These are phyloP conservation scores for Gryllus bimaculatus DNA, from an alignment of 1,140 invertebrate genomes.

Conservation along the genomic window DNA sequence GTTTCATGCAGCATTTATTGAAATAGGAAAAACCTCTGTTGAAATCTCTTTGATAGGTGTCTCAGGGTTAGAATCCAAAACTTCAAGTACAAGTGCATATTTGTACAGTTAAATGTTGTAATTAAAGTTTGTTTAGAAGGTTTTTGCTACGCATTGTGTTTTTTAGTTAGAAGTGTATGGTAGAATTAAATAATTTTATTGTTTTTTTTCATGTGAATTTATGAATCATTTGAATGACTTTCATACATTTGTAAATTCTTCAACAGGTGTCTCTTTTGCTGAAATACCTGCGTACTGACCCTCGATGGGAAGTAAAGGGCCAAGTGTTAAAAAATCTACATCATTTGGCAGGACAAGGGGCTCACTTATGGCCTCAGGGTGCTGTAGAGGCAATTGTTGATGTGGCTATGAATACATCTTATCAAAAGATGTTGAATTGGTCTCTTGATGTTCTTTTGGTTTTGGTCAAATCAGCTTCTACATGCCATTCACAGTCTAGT, in stretches of 20 bases:
- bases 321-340: constrained; percentile 65
- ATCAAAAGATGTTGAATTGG: constrained; percentile 32
- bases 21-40: neutral
- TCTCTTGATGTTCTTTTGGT: constrained; percentile 41
- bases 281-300: constrained; percentile 48
- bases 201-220: too few species aligned
- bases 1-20: neutral
- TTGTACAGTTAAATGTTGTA: too few species aligned
- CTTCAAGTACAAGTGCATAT: too few species aligned
- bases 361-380: constrained; percentile 70
- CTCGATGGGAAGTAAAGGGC: constrained; percentile 59
- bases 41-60: neutral
- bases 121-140: too few species aligned
- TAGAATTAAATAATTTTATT: too few species aligned
- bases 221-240: too few species aligned
- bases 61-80: too few species aligned
- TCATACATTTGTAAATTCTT: too few species aligned
- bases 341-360: constrained; percentile 60
- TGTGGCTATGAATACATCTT: constrained; percentile 37
- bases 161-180: too few species aligned
- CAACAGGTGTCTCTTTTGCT: constrained; percentile 45
- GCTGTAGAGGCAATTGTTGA: constrained; percentile 54
- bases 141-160: too few species aligned
- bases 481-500: constrained; percentile 41
- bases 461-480: constrained; percentile 43